These are phyloP conservation scores for Mimachlamys varia DNA, from an alignment of 2,888 invertebrate genomes.

Conservation along the genomic window DNA sequence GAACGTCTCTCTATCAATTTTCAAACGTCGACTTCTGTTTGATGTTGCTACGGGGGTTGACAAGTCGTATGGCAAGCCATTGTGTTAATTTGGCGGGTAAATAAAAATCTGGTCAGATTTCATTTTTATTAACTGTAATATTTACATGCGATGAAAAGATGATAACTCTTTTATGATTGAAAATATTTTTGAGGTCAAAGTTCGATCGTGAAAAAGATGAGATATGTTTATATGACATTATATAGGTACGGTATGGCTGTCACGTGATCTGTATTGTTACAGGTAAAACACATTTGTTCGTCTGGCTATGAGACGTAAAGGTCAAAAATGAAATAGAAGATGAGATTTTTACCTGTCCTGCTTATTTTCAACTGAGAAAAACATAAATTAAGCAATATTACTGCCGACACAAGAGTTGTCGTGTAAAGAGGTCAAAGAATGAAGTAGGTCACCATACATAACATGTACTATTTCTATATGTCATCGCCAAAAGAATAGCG, in stretches of 20 bases:
- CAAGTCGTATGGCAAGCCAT: background rate
- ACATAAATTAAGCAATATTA: too few relatives aligned
- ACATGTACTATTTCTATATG: too few relatives aligned
- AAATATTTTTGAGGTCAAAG: background rate
- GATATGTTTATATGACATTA: slow-evolving; percentile 5
- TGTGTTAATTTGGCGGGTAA: slow-evolving; percentile 36
- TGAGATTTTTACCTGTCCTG: too few relatives aligned
- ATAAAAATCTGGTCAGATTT: slow-evolving; percentile 27
- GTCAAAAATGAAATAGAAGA: too few relatives aligned
- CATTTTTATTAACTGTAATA: background rate
- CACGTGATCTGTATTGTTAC: background rate
- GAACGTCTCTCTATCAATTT: background rate
- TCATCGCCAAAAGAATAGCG: too few relatives aligned
- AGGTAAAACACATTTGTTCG: background rate
- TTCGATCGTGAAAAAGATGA: slow-evolving; percentile 29
- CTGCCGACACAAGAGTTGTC: too few relatives aligned
- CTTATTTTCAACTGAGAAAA: too few relatives aligned
- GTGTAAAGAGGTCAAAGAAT: too few relatives aligned
- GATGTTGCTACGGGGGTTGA: background rate
- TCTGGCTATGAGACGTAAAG: background rate
- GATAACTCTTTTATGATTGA: slow-evolving; percentile 28
- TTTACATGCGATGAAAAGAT: slow-evolving; percentile 31
- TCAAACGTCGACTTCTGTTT: slow-evolving; percentile 22
- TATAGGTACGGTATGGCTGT: background rate
- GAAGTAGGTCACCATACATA: too few relatives aligned